phyloP scores from a whole-genome alignment of 1,140 invertebrate genomes.

The Caenorhabditis remanei region DNA sequence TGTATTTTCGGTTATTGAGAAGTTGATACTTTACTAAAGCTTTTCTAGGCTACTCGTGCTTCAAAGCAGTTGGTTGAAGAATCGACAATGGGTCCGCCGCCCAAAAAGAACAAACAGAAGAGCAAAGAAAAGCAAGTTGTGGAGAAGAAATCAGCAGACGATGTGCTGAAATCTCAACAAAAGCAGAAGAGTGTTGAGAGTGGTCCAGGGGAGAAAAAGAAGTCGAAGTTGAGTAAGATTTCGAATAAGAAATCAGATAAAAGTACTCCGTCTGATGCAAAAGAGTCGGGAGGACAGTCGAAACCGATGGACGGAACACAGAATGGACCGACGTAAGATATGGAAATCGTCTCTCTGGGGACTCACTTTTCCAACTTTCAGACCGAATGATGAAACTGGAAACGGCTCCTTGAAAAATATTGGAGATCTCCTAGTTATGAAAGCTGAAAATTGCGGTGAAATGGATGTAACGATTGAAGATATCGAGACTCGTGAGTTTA shows the following conservation, averaged over 20 bases:
- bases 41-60: no score
- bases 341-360: no score
- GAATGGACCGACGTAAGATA: conserved; percentile 21
- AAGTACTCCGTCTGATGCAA: not conserved
- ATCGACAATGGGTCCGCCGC: no score
- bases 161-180: not conserved
- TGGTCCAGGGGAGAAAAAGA: not conserved
- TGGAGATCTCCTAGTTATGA: not conserved
- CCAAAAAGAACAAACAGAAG: no score
- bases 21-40: no score
- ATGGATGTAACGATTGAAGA: conserved; percentile 19
- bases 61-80: no score
- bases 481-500: not conserved
- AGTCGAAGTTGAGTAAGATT: not conserved
- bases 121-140: no score
- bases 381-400: not conserved
- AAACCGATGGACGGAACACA: conserved; percentile 30
- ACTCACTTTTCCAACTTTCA: no score
- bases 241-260: not conserved
- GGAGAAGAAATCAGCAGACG: not conserved
- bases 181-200: not conserved
- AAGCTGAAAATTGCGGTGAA: not conserved
- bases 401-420: not conserved
- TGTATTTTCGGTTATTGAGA: no score
- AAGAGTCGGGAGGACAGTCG: not conserved